Evolutionary conservation across 2,797 vertebrate species (phyloP).

Genomic region (Acipenser oxyrinchus): DNA sequence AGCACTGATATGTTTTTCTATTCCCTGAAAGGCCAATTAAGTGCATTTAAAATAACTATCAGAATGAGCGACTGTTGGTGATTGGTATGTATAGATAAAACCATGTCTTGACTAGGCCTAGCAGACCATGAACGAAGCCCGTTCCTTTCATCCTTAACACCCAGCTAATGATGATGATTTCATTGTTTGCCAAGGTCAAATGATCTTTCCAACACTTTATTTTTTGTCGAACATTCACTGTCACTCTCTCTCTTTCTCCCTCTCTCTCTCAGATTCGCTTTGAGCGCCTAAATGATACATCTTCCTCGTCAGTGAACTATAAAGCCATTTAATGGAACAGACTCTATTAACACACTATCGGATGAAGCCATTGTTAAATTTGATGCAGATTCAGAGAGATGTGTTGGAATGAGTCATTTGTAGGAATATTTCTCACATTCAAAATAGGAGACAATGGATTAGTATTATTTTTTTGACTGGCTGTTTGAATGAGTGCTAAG

Average conservation of each 20-base stretch:
- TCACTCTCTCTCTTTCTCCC: not conserved
- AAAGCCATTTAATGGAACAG: not conserved
- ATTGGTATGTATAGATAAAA: slow-evolving; percentile 47
- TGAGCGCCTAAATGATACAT: not conserved
- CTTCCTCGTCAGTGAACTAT: not conserved
- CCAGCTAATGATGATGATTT: slow-evolving; percentile 59
- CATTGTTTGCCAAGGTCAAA: slow-evolving; percentile 43
- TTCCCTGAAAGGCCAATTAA: too few relatives aligned
- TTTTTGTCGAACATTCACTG: not conserved
- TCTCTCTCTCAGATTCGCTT: not conserved
- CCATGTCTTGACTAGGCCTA: slow-evolving; percentile 47
- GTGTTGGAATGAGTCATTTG: not conserved
- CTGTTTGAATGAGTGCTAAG: too few relatives aligned
- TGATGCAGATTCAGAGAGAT: too few relatives aligned
- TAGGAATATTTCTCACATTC: not conserved
- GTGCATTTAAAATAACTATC: not conserved
- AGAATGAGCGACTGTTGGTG: slow-evolving; percentile 12
- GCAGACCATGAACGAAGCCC: slow-evolving; percentile 44
- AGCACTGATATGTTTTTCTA: too few relatives aligned
- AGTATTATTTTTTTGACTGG: too few relatives aligned
- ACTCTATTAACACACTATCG: not conserved
- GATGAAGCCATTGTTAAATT: too few relatives aligned
- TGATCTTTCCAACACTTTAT: slow-evolving; percentile 41
- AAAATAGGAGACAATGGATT: not conserved
- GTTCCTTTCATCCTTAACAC: slow-evolving; percentile 54